Evolutionary conservation across 2,797 vertebrate genomes (phyloP).

Genomic region (Lepilemur septentrionalis): DNA sequence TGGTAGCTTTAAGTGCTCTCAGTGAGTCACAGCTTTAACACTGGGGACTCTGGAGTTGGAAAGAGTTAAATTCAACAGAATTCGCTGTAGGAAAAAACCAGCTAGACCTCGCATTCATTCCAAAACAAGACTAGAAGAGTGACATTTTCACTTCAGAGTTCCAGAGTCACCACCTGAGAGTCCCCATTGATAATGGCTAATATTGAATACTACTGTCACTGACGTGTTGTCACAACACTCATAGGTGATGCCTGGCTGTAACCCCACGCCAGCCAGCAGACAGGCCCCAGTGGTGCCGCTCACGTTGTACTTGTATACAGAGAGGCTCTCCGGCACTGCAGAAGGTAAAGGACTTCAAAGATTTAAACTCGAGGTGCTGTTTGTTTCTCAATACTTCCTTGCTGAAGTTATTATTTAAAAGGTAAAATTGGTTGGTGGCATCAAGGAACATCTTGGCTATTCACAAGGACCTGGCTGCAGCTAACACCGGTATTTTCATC

Average conservation of each 20-base stretch:
- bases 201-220: not conserved
- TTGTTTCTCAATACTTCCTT: not conserved
- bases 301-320: constrained; percentile 84
- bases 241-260: constrained; percentile 90
- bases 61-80: not conserved
- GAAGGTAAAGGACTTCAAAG: constrained; percentile 75
- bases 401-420: not conserved
- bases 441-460: not conserved
- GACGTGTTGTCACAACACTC: not conserved
- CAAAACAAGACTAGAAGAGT: not conserved
- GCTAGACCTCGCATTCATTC: not conserved
- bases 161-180: not conserved
- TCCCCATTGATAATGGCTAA: not conserved
- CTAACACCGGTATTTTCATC: not conserved
- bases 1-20: constrained; percentile 76
- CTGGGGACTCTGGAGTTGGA: not conserved
- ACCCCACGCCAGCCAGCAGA: constrained; percentile 85
- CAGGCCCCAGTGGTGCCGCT: constrained; percentile 79
- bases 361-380: not conserved
- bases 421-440: not conserved
- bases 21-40: constrained; percentile 75
- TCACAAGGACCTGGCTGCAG: not conserved
- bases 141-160: not conserved
- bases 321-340: constrained; percentile 74
- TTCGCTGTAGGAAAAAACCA: not conserved